phyloP scores from a whole-genome alignment of 2,888 invertebrate genomes.

The Xanthia icteritia region DNA sequence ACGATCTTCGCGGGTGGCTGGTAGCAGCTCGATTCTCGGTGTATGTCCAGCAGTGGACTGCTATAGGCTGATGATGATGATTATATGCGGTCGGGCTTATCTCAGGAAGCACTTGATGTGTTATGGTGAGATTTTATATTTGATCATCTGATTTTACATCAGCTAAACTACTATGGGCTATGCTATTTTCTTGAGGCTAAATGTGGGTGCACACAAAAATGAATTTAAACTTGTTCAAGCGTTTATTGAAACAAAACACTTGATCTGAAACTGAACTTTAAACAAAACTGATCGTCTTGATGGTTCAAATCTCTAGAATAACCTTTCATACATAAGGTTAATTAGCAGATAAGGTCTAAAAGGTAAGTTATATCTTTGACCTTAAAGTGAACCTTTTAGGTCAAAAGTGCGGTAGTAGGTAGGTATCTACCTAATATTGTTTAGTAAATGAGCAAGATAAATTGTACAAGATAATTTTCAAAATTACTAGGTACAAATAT shows the following conservation, averaged over 20 bases:
- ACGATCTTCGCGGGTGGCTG: not conserved
- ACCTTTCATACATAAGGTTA: slow-evolving; percentile 7
- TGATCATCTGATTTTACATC: too few relatives aligned
- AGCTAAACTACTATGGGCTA: not conserved
- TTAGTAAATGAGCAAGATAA: not conserved
- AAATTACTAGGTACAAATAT: too few relatives aligned
- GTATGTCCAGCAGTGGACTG: too few relatives aligned
- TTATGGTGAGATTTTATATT: not conserved
- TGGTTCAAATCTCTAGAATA: not conserved
- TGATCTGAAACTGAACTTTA: not conserved
- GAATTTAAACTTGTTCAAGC: not conserved
- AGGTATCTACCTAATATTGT: not conserved
- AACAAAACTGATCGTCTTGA: not conserved
- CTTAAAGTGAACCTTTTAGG: not conserved
- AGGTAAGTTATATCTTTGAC: not conserved
- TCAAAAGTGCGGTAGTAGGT: not conserved
- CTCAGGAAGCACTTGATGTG: too few relatives aligned
- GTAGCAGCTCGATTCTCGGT: too few relatives aligned
- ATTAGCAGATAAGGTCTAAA: slow-evolving; percentile 7
- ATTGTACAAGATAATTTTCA: not conserved
- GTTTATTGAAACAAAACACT: not conserved
- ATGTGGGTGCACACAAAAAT: not conserved
- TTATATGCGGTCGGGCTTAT: too few relatives aligned
- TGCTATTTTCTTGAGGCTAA: too few relatives aligned
- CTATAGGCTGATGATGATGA: too few relatives aligned